phyloP scores from a whole-genome alignment of 2,797 vertebrate genomes.

The Dromococcyx pavoninus region DNA sequence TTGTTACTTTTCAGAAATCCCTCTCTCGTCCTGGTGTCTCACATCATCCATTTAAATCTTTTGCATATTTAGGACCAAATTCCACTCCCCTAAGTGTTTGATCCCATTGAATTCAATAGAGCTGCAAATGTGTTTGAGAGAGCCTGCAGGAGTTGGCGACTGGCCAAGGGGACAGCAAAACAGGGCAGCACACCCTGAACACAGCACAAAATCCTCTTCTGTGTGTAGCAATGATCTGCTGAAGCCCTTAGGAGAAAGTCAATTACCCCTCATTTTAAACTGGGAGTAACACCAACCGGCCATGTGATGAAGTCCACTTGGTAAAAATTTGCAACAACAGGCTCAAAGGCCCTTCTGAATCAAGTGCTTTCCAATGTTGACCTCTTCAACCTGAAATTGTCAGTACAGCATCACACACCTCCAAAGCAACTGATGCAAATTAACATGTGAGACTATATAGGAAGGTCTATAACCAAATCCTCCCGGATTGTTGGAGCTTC shows the following conservation, averaged over 20 bases:
- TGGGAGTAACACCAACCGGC: background rate
- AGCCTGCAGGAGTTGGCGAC: background rate
- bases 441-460: background rate
- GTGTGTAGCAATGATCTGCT: background rate
- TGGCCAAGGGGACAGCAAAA: background rate
- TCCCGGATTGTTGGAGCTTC: no score
- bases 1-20: conserved; percentile 47
- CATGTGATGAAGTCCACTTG: background rate
- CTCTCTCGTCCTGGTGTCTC: background rate
- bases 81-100: background rate
- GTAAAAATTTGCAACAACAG: background rate
- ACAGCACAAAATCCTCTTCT: background rate
- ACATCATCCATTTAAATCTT: conserved; percentile 5
- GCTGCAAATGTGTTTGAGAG: background rate
- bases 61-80: background rate
- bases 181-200: background rate
- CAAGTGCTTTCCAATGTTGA: background rate
- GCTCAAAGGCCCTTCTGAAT: background rate
- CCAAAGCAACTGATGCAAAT: background rate
- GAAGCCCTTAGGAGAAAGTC: background rate
- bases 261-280: background rate
- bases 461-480: no score
- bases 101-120: background rate
- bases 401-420: background rate
- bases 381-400: background rate